Evolutionary conservation across 2,113 vertebrate species (phyloP), one percentile per base, ranked within the genome.

Genomic region (Percopsis transmontana): DNA sequence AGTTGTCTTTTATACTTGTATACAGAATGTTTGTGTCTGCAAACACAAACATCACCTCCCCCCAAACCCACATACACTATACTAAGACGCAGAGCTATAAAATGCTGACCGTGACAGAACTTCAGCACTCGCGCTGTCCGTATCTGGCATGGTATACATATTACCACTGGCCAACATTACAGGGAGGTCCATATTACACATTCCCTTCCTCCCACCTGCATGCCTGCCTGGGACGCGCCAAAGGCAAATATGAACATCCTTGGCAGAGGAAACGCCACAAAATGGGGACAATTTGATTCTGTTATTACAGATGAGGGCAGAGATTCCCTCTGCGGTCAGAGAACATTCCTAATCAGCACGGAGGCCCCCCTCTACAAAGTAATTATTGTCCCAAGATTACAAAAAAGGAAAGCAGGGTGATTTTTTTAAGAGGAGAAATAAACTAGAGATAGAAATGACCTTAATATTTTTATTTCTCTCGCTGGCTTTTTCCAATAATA

Each of bases 401-500:
- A 73, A 54, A 60, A 78, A 70, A 45, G 62, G 66, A 82, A 83
- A 82, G 81, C 77, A 72, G 75, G 18, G 41, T 42, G 14, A 16
- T 74, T 73, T 67, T 81, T 74, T 70, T 70, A 74, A 78, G 59
- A 0, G 39, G 45, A 61, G 78, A 91, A 90, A 89, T 91, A 91
- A 91, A 91, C 87, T 85, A 66, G 72, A 82, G 84, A 91, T 88
- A 89, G 68, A 88, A 88, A 83, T 87, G 82, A 90, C 88, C 89
- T 91, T 81, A 89, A 91, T 91, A 91, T 90, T 92, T 90, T 87
- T 90, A 90, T 85, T 72, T 81, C 73, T 85, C 72, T 59, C 19
- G 72, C 66, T 62, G 72, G 87, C 88, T 90, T 76, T n/a, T 18
- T 14, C 54, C 84, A 91, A 74, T 85, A 87, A 87, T 85, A 90